A percentile compares a stretch with the other conserved stretches of the same genome.
Conservation (phyloP, 2,888 invertebrate species). For the Nomada ferruginata region DNA sequence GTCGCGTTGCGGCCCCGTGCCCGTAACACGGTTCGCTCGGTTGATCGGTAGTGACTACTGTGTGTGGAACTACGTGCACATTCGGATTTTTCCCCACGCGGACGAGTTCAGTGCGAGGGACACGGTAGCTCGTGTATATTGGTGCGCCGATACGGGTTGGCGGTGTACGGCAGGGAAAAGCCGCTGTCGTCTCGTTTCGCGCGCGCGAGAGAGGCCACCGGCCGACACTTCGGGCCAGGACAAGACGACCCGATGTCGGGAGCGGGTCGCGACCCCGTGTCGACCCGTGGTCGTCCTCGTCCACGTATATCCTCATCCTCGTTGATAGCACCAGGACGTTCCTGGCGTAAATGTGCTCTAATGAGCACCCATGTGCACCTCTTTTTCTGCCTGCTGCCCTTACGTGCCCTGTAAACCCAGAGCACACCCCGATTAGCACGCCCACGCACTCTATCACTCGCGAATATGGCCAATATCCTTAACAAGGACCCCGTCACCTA, state of each 20-base stretch:
- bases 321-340: constrained; percentile 57
- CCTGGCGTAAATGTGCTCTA: constrained; percentile 74
- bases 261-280: constrained; percentile 73
- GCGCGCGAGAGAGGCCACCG: constrained; percentile 65
- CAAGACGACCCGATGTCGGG: constrained; percentile 74
- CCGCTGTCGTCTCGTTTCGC: constrained; percentile 66
- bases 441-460: constrained; percentile 67
- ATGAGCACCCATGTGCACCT: constrained; percentile 73
- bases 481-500: constrained; percentile 91
- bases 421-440: constrained; percentile 72
- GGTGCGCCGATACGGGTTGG: constrained; percentile 61
- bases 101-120: constrained; percentile 49
- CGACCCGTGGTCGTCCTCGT: constrained; percentile 71
- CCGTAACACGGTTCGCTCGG: constrained; percentile 57
- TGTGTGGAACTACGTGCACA: constrained; percentile 53
- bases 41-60: constrained; percentile 59
- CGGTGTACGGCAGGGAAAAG: constrained; percentile 58
- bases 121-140: constrained; percentile 52
- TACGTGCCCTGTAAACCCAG: constrained; percentile 72
- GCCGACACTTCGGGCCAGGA: constrained; percentile 70
- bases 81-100: constrained; percentile 61
- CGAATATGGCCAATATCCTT: constrained; percentile 87
- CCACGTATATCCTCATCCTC: constrained; percentile 32
- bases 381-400: constrained; percentile 62
- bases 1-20: constrained; percentile 64